A percentile compares a stretch with the other conserved stretches of the same genome.
These are phyloP conservation scores for Brachionus sp. DNA, from an alignment of 1,140 invertebrate genomes.

Conservation along the genomic window DNA sequence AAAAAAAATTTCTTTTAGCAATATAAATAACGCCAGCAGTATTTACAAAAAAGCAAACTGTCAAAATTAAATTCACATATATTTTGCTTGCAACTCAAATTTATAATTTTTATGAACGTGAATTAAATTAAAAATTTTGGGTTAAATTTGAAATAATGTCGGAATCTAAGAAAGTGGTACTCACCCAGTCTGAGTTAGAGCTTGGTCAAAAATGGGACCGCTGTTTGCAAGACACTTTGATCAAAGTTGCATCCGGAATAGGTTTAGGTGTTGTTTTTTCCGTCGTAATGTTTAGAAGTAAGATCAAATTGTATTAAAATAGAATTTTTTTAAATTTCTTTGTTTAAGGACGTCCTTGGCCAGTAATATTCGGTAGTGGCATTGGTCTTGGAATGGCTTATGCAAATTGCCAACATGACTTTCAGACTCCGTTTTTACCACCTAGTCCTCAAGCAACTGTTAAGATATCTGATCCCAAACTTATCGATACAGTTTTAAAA, in stretches of 20 bases:
- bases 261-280: constrained; percentile 61
- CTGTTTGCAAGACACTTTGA: constrained; percentile 60
- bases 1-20: neutral
- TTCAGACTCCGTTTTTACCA: constrained; percentile 48
- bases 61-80: constrained; percentile 4
- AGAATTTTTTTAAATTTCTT: neutral
- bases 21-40: neutral
- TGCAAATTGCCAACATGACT: constrained; percentile 62
- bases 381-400: constrained; percentile 62
- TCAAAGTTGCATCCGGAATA: constrained; percentile 62
- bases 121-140: constrained; percentile 20
- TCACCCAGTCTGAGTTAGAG: constrained; percentile 59
- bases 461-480: constrained; percentile 39
- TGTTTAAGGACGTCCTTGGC: constrained; percentile 55
- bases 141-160: constrained; percentile 22
- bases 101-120: neutral
- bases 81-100: neutral
- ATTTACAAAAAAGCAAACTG: neutral
- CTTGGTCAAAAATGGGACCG: constrained; percentile 62
- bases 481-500: constrained; percentile 35
- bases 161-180: constrained; percentile 44
- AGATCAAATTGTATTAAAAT: constrained; percentile 48
- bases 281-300: constrained; percentile 60
- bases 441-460: neutral
- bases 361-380: constrained; percentile 56